A percentile compares a stretch with the other conserved stretches of the same genome.
Conservation (phyloP, 1,140 invertebrate species). For the Eubasilissa regina region DNA sequence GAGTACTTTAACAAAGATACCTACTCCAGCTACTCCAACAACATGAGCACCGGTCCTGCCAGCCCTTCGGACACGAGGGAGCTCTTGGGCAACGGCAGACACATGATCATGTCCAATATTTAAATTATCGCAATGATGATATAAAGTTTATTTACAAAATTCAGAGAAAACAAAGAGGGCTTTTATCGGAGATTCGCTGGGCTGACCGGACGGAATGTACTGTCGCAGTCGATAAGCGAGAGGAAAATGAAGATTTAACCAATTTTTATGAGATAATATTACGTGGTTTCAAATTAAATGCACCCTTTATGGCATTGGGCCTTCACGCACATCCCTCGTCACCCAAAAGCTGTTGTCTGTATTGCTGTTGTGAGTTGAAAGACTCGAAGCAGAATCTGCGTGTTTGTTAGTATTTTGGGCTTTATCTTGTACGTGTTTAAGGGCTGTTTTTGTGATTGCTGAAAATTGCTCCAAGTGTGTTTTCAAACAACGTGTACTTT, state of each 20-base stretch:
- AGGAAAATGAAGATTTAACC: no score
- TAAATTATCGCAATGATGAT: constrained; percentile 60
- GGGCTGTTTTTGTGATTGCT: constrained; percentile 21
- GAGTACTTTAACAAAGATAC: constrained; percentile 69
- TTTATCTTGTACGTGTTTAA: constrained; percentile 16
- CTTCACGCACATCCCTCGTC: constrained; percentile 22
- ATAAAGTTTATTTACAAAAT: neutral
- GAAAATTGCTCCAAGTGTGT: constrained; percentile 39
- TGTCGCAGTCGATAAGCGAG: no score
- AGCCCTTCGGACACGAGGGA: constrained; percentile 78
- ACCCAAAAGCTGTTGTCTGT: constrained; percentile 28
- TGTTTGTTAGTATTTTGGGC: neutral
- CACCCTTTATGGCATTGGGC: constrained; percentile 25
- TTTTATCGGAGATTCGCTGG: no score
- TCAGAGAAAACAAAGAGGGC: no score
- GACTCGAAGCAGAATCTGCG: constrained; percentile 10
- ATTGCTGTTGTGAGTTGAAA: neutral
- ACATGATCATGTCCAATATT: constrained; percentile 71
- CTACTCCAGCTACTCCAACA: constrained; percentile 72
- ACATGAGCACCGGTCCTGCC: constrained; percentile 72
- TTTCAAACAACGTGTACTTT: constrained; percentile 35
- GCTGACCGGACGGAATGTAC: no score
- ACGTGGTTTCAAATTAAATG: constrained; percentile 24
- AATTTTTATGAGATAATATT: no score
- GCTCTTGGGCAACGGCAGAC: constrained; percentile 73